Percentiles rank a stretch among this genome's conserved stretches.
Evolutionary conservation across 1,140 invertebrate species (phyloP).

Genomic region (Rhizoglyphus robini): DNA sequence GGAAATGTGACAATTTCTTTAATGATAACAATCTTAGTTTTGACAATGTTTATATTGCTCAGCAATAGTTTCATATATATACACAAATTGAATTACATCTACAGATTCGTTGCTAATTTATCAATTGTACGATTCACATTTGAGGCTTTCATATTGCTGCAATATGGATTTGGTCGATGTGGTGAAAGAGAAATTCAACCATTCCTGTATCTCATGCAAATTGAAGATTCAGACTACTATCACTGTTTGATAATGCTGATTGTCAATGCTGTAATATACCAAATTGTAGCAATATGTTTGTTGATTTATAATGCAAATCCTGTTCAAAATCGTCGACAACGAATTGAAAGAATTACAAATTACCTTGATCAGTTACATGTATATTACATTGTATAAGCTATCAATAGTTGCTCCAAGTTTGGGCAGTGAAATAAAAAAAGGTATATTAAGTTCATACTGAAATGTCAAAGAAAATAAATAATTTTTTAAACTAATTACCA

Average conservation of each 20-base stretch:
- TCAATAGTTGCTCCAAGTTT: no score
- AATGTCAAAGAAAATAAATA: no score
- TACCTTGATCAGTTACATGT: no score
- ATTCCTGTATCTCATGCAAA: background rate
- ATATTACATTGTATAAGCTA: no score
- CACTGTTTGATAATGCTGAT: background rate
- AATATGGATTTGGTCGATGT: conserved; percentile 18
- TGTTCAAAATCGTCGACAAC: no score
- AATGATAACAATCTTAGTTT: background rate
- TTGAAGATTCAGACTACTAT: background rate
- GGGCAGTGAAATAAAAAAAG: no score
- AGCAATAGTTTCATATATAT: background rate
- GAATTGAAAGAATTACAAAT: no score
- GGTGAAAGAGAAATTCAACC: background rate
- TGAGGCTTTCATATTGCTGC: conserved; percentile 5
- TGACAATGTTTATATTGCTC: background rate
- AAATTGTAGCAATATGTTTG: background rate
- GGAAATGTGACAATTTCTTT: background rate
- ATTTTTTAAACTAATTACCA: no score
- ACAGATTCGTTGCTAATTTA: conserved; percentile 3
- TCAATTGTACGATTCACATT: background rate
- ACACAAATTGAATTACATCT: background rate
- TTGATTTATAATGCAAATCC: no score
- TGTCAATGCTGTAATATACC: background rate
- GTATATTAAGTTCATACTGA: no score